Conservation (phyloP, 2,797 vertebrate genomes). For the Phoeniculus purpureus region DNA sequence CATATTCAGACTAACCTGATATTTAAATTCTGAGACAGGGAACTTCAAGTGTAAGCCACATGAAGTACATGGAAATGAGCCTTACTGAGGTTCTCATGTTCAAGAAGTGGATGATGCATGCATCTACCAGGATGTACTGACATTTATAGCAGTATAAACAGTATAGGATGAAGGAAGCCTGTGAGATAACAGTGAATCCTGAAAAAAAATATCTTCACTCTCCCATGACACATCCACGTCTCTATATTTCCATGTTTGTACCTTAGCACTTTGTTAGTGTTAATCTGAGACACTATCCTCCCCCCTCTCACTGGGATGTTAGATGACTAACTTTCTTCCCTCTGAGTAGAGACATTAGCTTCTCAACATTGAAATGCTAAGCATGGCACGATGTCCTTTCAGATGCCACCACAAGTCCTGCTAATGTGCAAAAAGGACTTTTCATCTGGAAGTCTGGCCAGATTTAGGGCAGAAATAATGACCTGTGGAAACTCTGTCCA, state of each 20-base stretch:
- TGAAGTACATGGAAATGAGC: neutral
- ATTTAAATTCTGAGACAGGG: neutral
- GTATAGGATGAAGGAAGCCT: neutral
- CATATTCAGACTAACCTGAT: neutral
- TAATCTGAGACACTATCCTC: neutral
- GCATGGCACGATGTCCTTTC: neutral
- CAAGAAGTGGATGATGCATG: conserved; percentile 7
- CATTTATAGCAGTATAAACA: conserved; percentile 10
- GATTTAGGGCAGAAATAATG: neutral
- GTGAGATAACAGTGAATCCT: conserved; percentile 16
- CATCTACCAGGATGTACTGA: neutral
- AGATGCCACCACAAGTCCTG: neutral
- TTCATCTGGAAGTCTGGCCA: neutral
- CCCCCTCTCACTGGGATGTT: neutral
- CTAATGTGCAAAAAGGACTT: neutral
- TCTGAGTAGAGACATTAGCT: neutral
- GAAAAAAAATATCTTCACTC: neutral
- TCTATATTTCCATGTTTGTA: neutral
- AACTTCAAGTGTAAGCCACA: neutral
- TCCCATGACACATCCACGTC: neutral
- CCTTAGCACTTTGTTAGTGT: neutral
- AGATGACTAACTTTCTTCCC: neutral
- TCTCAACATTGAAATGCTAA: neutral
- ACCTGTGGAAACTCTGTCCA: neutral
- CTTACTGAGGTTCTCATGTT: neutral